Evolutionary conservation across 2,888 invertebrate species (phyloP).

Genomic region (Eilema depressum): DNA sequence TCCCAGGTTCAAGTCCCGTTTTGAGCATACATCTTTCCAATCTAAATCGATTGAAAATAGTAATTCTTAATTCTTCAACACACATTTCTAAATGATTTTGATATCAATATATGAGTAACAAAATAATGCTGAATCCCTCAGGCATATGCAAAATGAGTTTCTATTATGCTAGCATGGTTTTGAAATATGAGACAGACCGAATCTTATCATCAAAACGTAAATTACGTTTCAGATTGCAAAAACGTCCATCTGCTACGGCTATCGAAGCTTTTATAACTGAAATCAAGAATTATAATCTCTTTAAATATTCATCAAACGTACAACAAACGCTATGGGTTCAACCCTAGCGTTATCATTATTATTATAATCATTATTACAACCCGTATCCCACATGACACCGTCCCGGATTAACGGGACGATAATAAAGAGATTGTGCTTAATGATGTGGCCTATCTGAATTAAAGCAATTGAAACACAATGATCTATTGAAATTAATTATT

Average conservation of each 20-base stretch:
- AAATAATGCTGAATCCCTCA: neutral
- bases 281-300: constrained; percentile 8
- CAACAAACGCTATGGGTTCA: constrained; percentile 9
- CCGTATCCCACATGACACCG: constrained; percentile 32
- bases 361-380: constrained; percentile 34
- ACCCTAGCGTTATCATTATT: no score
- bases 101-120: neutral
- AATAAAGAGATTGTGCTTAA: constrained; percentile 31
- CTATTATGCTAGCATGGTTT: neutral
- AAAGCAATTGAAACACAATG: constrained; percentile 10
- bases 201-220: neutral
- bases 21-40: no score
- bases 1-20: no score
- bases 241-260: neutral
- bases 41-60: no score
- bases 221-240: neutral
- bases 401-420: constrained; percentile 35
- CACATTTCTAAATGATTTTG: neutral
- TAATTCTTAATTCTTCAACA: no score
- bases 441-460: constrained; percentile 23
- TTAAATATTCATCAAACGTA: constrained; percentile 15
- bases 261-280: constrained; percentile 1
- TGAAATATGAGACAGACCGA: neutral
- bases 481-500: neutral
- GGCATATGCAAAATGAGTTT: neutral